Conservation (phyloP, 1,140 invertebrate genomes). For the Patella vulgata region DNA sequence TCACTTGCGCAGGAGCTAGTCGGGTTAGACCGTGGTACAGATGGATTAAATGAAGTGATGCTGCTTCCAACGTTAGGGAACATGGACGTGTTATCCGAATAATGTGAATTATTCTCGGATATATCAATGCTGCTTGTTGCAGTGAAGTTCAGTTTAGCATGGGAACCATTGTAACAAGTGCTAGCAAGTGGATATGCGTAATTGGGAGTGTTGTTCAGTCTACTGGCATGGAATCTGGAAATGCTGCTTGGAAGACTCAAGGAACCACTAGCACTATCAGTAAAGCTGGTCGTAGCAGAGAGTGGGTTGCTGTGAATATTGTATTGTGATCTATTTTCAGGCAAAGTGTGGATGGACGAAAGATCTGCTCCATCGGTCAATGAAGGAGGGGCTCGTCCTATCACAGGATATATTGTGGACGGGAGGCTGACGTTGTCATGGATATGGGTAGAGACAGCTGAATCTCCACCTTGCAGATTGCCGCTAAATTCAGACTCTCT, state of each 20-base stretch:
- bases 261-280: conserved; percentile 8
- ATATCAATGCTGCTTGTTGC: conserved; percentile 23
- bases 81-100: conserved; percentile 36
- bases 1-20: too few relatives aligned
- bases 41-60: conserved; percentile 26
- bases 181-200: conserved; percentile 18
- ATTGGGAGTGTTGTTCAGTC: conserved; percentile 15
- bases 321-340: conserved; percentile 10
- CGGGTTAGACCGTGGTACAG: not conserved
- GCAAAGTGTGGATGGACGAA: conserved; percentile 16
- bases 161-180: conserved; percentile 11
- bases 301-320: not conserved
- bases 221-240: conserved; percentile 30
- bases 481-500: conserved; percentile 7
- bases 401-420: not conserved
- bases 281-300: not conserved
- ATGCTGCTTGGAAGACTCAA: conserved; percentile 43
- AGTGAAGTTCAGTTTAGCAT: conserved; percentile 7
- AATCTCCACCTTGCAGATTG: conserved; percentile 5
- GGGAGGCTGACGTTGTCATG: conserved; percentile 22
- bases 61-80: conserved; percentile 38
- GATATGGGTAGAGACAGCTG: conserved; percentile 20
- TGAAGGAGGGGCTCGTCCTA: conserved; percentile 18
- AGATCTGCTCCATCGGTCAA: conserved; percentile 16
- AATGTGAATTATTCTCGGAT: conserved; percentile 14